phyloP scores from a whole-genome alignment of 2,888 invertebrate genomes.

The Herminia tarsipennalis region DNA sequence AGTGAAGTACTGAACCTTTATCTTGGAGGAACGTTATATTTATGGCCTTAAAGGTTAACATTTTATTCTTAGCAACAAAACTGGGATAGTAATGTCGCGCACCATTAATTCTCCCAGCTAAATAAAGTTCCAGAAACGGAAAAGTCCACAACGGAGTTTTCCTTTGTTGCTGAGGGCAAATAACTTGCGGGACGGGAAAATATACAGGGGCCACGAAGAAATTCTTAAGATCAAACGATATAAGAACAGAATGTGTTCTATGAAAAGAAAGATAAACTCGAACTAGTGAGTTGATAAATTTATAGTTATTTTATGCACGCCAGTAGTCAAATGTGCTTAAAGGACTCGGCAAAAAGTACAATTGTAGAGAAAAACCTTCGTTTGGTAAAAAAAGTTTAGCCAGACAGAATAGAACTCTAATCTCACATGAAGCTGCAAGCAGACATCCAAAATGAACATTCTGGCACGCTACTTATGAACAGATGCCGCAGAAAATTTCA shows the following conservation, averaged over 20 bases:
- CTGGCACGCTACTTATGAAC: no score
- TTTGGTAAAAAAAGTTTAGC: no score
- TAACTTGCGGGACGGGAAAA: slow-evolving; percentile 42
- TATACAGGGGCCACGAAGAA: slow-evolving; percentile 26
- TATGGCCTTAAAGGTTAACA: slow-evolving; percentile 32
- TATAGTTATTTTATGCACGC: slow-evolving; percentile 1
- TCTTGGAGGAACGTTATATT: slow-evolving; percentile 26
- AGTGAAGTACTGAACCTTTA: slow-evolving; percentile 8
- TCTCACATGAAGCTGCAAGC: no score
- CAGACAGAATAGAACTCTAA: no score
- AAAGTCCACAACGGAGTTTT: slow-evolving; percentile 43
- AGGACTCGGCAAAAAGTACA: no score
- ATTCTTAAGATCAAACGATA: slow-evolving; percentile 41
- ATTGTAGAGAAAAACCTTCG: no score
- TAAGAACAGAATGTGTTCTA: slow-evolving; percentile 26
- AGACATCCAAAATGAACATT: no score
- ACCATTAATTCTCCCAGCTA: slow-evolving; percentile 42
- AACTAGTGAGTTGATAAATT: slow-evolving; percentile 4
- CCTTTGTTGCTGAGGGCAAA: slow-evolving; percentile 43
- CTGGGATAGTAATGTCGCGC: slow-evolving; percentile 39
- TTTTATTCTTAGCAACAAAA: slow-evolving; percentile 30
- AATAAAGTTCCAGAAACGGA: slow-evolving; percentile 48
- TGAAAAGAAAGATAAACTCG: slow-evolving; percentile 19
- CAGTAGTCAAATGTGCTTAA: no score
- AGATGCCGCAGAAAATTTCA: no score